These are phyloP conservation scores for Odontamblyopus rebecca DNA, from an alignment of 2,797 vertebrate genomes.

Conservation along the genomic window DNA sequence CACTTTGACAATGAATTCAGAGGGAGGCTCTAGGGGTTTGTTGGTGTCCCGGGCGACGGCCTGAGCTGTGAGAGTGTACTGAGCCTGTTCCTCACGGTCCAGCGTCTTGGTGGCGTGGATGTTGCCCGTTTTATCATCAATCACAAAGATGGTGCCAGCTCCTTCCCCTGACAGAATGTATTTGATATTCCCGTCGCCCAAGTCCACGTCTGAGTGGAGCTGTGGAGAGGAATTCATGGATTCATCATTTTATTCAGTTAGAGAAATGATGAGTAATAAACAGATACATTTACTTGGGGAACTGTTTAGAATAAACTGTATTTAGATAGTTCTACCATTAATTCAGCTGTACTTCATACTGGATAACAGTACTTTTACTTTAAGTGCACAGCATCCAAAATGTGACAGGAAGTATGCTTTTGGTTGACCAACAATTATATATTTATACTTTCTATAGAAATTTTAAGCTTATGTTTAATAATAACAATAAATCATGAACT, in stretches of 20 bases:
- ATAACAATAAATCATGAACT: no score
- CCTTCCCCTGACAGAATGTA: conserved; percentile 99
- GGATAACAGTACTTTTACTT: no score
- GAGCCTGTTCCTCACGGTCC: conserved; percentile 95
- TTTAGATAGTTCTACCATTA: neutral
- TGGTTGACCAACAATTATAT: no score
- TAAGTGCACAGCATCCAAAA: no score
- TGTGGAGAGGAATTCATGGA: conserved; percentile 46
- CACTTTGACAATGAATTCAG: conserved; percentile 98
- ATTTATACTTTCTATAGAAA: no score
- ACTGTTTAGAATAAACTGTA: neutral
- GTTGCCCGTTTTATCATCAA: conserved; percentile 98
- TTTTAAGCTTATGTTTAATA: no score
- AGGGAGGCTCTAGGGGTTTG: conserved; percentile 92
- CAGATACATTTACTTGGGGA: neutral
- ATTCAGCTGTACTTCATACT: neutral
- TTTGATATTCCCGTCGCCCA: conserved; percentile 92
- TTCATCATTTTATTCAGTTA: neutral
- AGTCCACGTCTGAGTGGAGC: conserved; percentile 98
- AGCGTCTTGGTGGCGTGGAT: conserved; percentile 97
- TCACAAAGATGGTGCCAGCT: conserved; percentile 97
- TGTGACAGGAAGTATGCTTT: no score
- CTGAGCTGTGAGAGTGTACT: conserved; percentile 96
- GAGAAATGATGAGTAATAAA: neutral
- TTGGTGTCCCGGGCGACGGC: conserved; percentile 93